Base-by-base conservation (phyloP, 2,113 vertebrate genomes). In the Drymodes brunneopygia region DNA sequence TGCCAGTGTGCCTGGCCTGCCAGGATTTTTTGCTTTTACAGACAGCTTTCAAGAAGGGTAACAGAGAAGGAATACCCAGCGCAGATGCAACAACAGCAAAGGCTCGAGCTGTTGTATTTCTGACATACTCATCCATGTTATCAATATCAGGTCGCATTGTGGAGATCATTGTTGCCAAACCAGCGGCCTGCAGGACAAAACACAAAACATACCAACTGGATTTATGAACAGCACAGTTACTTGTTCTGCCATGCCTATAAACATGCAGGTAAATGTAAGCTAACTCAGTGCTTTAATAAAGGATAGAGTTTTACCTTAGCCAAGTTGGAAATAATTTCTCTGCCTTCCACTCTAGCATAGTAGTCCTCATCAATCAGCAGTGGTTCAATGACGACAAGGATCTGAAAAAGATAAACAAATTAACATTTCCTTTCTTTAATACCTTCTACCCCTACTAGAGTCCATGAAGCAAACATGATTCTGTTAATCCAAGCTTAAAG, bases 1-100 rank as follows among this genome's bases (percentile, higher is more conserved):
- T 99, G 94, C 99, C 99, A 5, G 99, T 99, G 95, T 99, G 99
- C 10, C 99, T 98, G 7, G 99, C 99, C 93, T 99, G 99, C 99
- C 99, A 99, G 16, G 99, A 99, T 74, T 99, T 99, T 95, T 99
- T 99, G 98, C 99, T 99, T 96, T 99, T 99, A 71, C 99, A 99
- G 82, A 99, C 99, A 33, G 99, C 99, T 97, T 99, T 99, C 95
- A 99, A 98, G 96, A 99, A 99, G 25, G 99, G 99, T 79, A 99
- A 93, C 38, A 99, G 98, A 42, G 99, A 99, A 80, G 99, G 99
- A 91, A 99, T 99, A 53, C 99, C 99, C n/a, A 99, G 97, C 42
- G 99, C 99, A 47, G 99, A 99, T 0, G 99, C 99, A 82, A 99
- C 99, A 4, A 99, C 99, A 5, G 99, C 99, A 87, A 99, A 99